Conservation (phyloP, 2,888 invertebrate genomes). For the Aspidiotus destructor region DNA sequence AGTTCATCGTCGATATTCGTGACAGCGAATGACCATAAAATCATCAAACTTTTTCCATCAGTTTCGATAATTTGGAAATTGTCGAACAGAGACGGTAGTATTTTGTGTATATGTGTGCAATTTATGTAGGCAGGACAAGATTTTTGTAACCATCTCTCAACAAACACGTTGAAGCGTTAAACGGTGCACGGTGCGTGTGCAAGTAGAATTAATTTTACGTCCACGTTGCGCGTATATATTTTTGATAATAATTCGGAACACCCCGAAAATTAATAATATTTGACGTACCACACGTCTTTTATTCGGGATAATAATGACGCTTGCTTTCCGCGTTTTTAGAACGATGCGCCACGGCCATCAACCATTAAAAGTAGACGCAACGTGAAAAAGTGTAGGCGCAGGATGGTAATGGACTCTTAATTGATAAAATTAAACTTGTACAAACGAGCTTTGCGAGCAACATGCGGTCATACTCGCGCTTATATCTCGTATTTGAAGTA, state of each 20-base stretch:
- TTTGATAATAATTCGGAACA: neutral
- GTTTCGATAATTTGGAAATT: too few relatives aligned
- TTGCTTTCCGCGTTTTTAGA: neutral
- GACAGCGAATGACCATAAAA: too few relatives aligned
- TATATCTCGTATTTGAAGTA: too few relatives aligned
- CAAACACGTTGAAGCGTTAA: neutral
- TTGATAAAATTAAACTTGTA: neutral
- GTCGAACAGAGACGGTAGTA: too few relatives aligned
- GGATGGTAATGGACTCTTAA: conserved; percentile 3
- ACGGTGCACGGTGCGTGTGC: neutral
- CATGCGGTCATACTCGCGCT: neutral
- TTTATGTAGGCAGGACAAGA: neutral
- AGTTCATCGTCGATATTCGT: too few relatives aligned
- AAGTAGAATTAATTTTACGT: neutral
- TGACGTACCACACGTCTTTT: neutral
- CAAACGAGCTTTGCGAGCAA: neutral
- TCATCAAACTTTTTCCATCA: too few relatives aligned
- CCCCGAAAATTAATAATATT: neutral
- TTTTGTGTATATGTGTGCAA: too few relatives aligned
- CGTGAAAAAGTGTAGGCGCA: neutral
- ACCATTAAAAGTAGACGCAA: conserved; percentile 2
- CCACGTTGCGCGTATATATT: neutral
- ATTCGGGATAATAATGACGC: neutral
- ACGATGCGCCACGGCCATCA: neutral
- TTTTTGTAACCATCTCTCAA: neutral